Percentiles rank a stretch among this genome's conserved stretches.
phyloP scores from a whole-genome alignment of 2,797 vertebrate genomes.

The Propithecus deckenii region DNA sequence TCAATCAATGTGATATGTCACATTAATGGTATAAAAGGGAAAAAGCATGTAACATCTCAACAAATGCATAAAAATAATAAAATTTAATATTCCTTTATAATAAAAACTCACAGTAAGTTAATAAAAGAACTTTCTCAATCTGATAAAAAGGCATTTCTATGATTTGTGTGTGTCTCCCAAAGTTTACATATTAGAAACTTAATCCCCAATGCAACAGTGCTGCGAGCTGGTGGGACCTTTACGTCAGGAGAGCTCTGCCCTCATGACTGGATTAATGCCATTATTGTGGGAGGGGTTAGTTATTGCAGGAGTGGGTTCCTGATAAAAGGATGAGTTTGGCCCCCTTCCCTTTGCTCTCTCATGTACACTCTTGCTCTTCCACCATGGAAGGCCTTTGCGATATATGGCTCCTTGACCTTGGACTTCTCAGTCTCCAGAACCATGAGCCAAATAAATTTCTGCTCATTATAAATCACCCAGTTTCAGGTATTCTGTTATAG shows the following conservation, averaged over 20 bases:
- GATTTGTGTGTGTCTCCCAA: neutral
- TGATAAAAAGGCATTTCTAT: neutral
- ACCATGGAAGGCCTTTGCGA: neutral
- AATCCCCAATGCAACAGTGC: neutral
- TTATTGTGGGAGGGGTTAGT: neutral
- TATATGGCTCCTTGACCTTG: neutral
- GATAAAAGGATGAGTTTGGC: neutral
- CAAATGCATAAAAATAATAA: neutral
- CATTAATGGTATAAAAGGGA: neutral
- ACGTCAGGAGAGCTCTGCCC: neutral
- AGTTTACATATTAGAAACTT: neutral
- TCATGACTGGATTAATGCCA: neutral
- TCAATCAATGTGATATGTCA: neutral
- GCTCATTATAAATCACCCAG: neutral
- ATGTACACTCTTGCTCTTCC: neutral
- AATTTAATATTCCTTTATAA: constrained; percentile 25
- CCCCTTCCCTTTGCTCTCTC: neutral
- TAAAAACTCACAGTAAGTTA: constrained; percentile 33
- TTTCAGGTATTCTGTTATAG: neutral
- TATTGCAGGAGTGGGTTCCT: neutral
- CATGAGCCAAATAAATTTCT: neutral
- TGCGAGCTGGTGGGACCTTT: neutral
- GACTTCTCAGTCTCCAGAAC: neutral
- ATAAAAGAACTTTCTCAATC: neutral
- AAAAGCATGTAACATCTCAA: neutral